Conservation (phyloP, 2,797 vertebrate genomes). For the Enteromius afrohamiltoni region DNA sequence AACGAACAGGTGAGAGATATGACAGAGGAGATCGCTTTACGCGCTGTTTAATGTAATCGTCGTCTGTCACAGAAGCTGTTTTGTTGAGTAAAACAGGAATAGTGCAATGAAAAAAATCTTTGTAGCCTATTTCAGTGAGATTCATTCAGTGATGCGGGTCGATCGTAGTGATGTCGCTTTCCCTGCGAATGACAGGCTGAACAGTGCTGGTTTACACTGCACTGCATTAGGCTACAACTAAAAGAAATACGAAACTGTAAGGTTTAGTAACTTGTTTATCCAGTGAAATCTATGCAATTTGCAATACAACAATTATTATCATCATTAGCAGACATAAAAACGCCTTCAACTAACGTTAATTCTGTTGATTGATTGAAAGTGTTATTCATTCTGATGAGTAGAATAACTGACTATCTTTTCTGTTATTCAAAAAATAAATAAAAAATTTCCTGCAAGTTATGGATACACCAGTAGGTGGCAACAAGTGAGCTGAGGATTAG, state of each 20-base stretch:
- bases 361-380: not conserved
- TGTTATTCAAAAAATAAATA: not conserved
- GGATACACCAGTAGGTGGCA: conserved; percentile 5
- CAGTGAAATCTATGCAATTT: not conserved
- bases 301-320: not conserved
- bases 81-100: not conserved
- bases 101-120: not conserved
- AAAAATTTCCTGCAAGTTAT: not conserved
- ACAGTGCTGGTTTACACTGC: conserved; percentile 1
- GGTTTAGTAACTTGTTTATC: not conserved
- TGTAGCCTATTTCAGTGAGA: not conserved
- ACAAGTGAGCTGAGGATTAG: not conserved
- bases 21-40: not conserved
- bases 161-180: not conserved
- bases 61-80: not conserved
- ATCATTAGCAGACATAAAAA: not conserved
- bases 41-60: not conserved
- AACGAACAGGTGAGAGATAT: conserved; percentile 60
- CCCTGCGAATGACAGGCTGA: not conserved
- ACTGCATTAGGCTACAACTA: not conserved
- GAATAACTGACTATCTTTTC: not conserved
- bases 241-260: not conserved
- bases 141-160: not conserved
- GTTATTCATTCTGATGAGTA: not conserved
- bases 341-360: not conserved